Evolutionary conservation across 2,797 vertebrate genomes (phyloP).

Genomic region (Bovichtus variegatus): DNA sequence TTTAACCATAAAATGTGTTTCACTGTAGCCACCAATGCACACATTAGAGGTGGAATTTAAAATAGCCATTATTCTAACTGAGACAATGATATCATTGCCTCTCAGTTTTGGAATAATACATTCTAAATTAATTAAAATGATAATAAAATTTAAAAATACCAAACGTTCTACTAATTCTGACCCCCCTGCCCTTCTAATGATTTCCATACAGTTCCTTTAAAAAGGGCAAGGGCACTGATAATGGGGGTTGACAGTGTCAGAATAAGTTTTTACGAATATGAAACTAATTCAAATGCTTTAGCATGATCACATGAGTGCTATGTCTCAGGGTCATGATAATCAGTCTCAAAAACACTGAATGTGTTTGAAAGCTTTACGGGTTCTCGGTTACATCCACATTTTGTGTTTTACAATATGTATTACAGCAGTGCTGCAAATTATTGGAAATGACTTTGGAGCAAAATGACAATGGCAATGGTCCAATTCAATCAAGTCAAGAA

Average conservation of each 20-base stretch:
- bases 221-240: neutral
- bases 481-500: conserved; percentile 73
- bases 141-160: too few relatives aligned
- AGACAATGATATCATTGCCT: neutral
- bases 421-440: conserved; percentile 21
- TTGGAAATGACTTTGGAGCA: conserved; percentile 40
- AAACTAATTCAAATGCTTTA: neutral
- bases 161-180: too few relatives aligned
- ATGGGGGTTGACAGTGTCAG: neutral
- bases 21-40: neutral
- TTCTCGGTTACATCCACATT: conserved; percentile 10
- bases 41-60: neutral
- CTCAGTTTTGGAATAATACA: neutral
- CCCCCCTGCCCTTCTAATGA: too few relatives aligned
- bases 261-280: neutral
- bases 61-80: too few relatives aligned
- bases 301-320: neutral
- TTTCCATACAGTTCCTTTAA: too few relatives aligned
- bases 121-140: too few relatives aligned
- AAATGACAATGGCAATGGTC: conserved; percentile 58
- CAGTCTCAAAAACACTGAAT: neutral
- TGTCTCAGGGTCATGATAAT: neutral
- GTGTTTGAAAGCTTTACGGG: conserved; percentile 11
- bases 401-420: conserved; percentile 16
- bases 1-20: too few relatives aligned